These are phyloP conservation scores for Acrobasis consociella DNA, from an alignment of 2,888 invertebrate genomes.

Conservation along the genomic window DNA sequence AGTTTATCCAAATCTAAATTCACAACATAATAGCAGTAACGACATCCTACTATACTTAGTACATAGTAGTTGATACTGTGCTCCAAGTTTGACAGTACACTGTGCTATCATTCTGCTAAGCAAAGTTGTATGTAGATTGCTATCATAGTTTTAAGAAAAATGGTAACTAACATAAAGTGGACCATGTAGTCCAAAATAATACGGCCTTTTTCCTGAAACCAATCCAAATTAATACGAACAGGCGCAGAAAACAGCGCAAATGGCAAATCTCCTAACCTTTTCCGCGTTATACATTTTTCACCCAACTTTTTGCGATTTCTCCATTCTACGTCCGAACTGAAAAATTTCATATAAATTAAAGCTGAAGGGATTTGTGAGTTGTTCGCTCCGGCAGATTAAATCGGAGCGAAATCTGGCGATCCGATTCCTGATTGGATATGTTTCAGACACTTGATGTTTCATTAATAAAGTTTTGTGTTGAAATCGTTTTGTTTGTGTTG, in stretches of 20 bases:
- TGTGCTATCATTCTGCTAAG: too few species aligned
- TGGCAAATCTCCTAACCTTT: neutral
- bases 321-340: neutral
- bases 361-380: constrained; percentile 7
- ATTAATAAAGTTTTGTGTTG: constrained; percentile 3
- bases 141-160: too few species aligned
- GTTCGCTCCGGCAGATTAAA: constrained; percentile 11
- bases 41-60: too few species aligned
- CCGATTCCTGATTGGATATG: constrained; percentile 7
- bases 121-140: too few species aligned
- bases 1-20: too few species aligned
- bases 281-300: neutral
- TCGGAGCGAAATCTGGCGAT: constrained; percentile 4
- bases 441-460: constrained; percentile 15
- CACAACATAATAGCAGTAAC: too few species aligned
- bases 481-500: too few species aligned
- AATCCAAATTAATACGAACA: neutral
- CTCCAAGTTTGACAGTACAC: too few species aligned
- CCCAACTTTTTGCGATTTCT: neutral
- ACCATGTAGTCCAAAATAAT: too few species aligned
- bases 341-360: constrained; percentile 21
- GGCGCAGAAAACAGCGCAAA: neutral
- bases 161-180: too few species aligned
- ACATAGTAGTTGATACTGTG: too few species aligned
- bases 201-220: neutral